These are phyloP conservation scores for Eurosta solidaginis DNA, from an alignment of 1,140 invertebrate genomes.

Conservation along the genomic window DNA sequence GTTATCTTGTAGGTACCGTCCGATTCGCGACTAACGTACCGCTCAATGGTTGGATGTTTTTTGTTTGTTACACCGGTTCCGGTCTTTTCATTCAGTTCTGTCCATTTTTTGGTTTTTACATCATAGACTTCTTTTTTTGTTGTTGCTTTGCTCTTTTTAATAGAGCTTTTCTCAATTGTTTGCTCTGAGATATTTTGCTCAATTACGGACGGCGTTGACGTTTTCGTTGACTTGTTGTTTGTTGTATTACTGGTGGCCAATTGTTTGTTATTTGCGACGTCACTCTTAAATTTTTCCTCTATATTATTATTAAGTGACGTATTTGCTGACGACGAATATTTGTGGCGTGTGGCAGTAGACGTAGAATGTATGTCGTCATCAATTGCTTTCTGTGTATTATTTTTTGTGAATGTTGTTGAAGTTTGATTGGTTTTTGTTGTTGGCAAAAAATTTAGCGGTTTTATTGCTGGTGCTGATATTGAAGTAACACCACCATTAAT, in stretches of 20 bases:
- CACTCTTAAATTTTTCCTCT: background rate
- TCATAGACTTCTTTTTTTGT: conserved; percentile 57
- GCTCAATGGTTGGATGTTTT: conserved; percentile 50
- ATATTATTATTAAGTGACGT: conserved; percentile 6
- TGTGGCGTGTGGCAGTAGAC: background rate
- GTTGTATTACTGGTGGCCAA: background rate
- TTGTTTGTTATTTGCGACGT: background rate
- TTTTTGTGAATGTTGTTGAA: background rate
- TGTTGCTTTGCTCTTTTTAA: conserved; percentile 28
- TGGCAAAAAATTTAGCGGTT: background rate
- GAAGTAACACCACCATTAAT: background rate
- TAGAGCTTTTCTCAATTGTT: conserved; percentile 1
- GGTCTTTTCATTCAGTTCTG: conserved; percentile 48
- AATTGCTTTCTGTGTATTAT: background rate
- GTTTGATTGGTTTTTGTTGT: background rate
- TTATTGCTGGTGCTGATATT: conserved; percentile 29
- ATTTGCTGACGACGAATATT: background rate
- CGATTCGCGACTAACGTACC: conserved; percentile 55
- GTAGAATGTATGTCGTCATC: background rate
- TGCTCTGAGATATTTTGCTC: conserved; percentile 26
- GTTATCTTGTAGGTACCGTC: conserved; percentile 54
- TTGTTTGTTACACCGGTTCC: conserved; percentile 38
- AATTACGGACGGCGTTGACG: conserved; percentile 20
- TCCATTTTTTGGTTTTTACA: conserved; percentile 59
- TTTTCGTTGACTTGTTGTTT: conserved; percentile 20